Base-by-base conservation (phyloP, 2,797 vertebrate species). In the Sylvia borin region DNA sequence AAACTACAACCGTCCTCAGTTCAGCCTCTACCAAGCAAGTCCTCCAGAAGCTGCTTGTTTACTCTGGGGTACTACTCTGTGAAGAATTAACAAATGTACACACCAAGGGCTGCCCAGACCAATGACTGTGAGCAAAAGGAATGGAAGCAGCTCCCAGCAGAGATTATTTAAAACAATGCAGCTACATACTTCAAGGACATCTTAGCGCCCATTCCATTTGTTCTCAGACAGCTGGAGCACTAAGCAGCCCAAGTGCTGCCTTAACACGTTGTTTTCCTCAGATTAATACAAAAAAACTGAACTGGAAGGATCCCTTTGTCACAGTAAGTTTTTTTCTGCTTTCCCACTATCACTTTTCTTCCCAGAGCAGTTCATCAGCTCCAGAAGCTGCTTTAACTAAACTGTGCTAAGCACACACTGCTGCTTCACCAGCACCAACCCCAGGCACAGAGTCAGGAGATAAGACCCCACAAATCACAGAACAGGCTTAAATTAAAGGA, bases 161-260 rank as follows among this genome's bases (percentile, higher is more conserved):
- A 92, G 43, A 68, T 62, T 48, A 66, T 70, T 81, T 67, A 24
- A 67, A 91, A 93, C 90, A 95, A 88, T 64, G 71, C 85, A 90
- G 79, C n/a, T 85, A 66, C 91, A 88, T 84, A 88, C 62, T 93
- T 74, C 13, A 72, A 79, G 58, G 76, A 68, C 74, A 47, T 65
- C 75, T 92, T 58, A 47, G 67, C 85, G 62, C 45, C 81, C 62
- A 55, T 75, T 91, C 55, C 65, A 66, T 90, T 95, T 96, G 85
- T 90, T 84, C 87, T 66, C 73, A 93, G 90, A 40, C 91, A 97
- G 85, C 91, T 93, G 85, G 47, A 91, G 64, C 53, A 57, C 62
- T 17, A 53, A 51, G 32, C 51, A 81, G 64, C 21, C 73, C 64
- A 57, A 93, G 32, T 11, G 29, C 16, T 15, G 21, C 10, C 67